Percentiles rank a stretch among this genome's conserved stretches.
Evolutionary conservation across 2,797 vertebrate genomes (phyloP).

Genomic region (Brachyalestes nurse): DNA sequence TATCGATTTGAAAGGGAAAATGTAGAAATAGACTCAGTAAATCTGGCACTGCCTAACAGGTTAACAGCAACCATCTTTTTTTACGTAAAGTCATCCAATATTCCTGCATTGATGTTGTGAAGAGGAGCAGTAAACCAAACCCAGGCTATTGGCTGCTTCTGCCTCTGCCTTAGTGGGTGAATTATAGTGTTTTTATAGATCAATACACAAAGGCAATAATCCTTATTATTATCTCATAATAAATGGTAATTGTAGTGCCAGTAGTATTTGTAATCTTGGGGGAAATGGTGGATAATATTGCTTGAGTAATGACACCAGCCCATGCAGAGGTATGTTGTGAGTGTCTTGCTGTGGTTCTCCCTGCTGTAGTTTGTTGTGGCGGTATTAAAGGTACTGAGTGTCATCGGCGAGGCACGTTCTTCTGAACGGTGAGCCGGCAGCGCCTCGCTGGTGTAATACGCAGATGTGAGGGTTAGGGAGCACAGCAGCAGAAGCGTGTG

Average conservation of each 20-base stretch:
- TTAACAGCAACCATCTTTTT: constrained; percentile 71
- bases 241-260: constrained; percentile 44
- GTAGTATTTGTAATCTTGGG: constrained; percentile 30
- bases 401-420: constrained; percentile 9
- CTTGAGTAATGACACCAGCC: constrained; percentile 5
- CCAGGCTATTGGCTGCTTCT: constrained; percentile 73
- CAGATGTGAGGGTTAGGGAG: constrained; percentile 40
- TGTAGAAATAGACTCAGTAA: constrained; percentile 80
- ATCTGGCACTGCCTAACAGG: constrained; percentile 78
- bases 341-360: constrained; percentile 1
- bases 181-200: constrained; percentile 68
- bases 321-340: background rate
- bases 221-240: constrained; percentile 57
- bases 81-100: constrained; percentile 73
- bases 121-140: constrained; percentile 76
- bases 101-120: constrained; percentile 73
- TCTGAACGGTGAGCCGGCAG: constrained; percentile 29
- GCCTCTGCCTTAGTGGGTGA: constrained; percentile 67
- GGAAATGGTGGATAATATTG: constrained; percentile 26
- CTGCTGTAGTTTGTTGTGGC: constrained; percentile 6
- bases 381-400: constrained; percentile 8
- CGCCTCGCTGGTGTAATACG: constrained; percentile 37
- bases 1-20: constrained; percentile 76
- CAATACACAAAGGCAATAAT: constrained; percentile 65
- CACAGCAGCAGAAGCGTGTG: constrained; percentile 36